Evolutionary conservation across 2,797 vertebrate species (phyloP), one percentile per base, ranked within the genome.

Genomic region (Intellagama lesueurii): DNA sequence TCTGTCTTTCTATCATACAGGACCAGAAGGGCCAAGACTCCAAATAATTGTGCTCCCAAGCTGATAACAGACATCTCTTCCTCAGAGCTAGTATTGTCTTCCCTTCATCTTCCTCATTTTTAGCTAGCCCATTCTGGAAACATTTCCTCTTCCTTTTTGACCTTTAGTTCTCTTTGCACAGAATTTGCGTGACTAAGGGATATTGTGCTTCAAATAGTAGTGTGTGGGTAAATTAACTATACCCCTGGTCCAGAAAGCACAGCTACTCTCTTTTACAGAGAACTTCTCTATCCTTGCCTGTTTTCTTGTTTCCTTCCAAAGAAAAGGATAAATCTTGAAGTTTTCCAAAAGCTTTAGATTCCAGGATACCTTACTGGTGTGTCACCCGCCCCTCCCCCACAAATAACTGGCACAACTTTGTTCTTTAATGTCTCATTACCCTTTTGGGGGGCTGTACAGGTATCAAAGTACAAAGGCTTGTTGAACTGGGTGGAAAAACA

Each of bases 401-500:
- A 56, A 52, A 56, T 28, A 68, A 6, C 64, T 64, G 69, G 35
- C 44, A 11, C 47, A 0, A 56, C 44, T 70, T 95, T 17, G 86
- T 92, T 3, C 68, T 76, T 89, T 85, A 0, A 91, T 24, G 79
- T 81, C 26, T 94, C 83, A 91, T 93, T 88, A 47, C 78, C 68
- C 83, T 14, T 91, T 92, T 89, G 91, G 83, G 89, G 85, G 24
- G 6, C 47, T 44, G 30, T 7, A 35, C 92, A 97, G 97, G 91
- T 94, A 88, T 83, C 88, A 92, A 95, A 95, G 66, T 92, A 95
- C 88, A 77, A 89, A 24, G 93, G 94, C 90, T 93, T 97, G 1
- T 88, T 97, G 90, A 94, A 94, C 40, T 97, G 97, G 97, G 60
- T 97, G 94, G 93, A 92, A 83, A 95, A 94, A 80, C 96, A 97